These are phyloP conservation scores for Bugula neritina DNA, from an alignment of 2,888 invertebrate genomes.

Conservation along the genomic window DNA sequence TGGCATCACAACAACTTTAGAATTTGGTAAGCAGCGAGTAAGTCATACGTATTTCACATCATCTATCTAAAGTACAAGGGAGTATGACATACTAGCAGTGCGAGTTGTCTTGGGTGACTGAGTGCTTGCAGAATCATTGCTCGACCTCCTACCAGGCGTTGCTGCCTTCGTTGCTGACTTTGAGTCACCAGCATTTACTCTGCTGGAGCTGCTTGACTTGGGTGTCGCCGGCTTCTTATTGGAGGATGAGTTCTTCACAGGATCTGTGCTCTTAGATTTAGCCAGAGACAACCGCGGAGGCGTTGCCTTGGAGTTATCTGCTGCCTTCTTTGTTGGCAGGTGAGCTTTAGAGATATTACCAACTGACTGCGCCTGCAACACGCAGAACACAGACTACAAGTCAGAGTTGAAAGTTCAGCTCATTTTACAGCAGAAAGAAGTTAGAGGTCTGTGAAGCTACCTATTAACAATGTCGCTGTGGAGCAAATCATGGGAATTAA, in stretches of 20 bases:
- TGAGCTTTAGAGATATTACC: conserved; percentile 16
- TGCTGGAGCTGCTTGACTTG: not conserved
- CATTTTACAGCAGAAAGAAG: too few species aligned
- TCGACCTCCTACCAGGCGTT: conserved; percentile 1
- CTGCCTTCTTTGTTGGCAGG: conserved; percentile 6
- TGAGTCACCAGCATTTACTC: not conserved
- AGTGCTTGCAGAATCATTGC: not conserved
- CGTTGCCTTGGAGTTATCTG: not conserved
- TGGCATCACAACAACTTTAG: too few species aligned
- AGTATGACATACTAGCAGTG: not conserved
- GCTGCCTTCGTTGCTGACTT: not conserved
- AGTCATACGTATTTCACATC: too few species aligned
- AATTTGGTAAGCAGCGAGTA: too few species aligned
- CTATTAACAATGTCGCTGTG: too few species aligned
- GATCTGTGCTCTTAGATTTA: conserved; percentile 22
- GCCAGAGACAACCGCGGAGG: not conserved
- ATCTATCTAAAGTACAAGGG: too few species aligned
- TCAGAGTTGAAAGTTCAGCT: too few species aligned
- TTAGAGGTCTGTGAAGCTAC: too few species aligned
- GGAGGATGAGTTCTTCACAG: not conserved
- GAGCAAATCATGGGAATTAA: too few species aligned
- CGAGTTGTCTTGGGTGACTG: not conserved
- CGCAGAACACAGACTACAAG: not conserved
- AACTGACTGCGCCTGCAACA: conserved; percentile 9
- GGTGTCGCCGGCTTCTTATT: not conserved